Evolutionary conservation across 2,888 invertebrate genomes (phyloP), one percentile per base, ranked within the genome.

Genomic region (Chromoteleia sp.): DNA sequence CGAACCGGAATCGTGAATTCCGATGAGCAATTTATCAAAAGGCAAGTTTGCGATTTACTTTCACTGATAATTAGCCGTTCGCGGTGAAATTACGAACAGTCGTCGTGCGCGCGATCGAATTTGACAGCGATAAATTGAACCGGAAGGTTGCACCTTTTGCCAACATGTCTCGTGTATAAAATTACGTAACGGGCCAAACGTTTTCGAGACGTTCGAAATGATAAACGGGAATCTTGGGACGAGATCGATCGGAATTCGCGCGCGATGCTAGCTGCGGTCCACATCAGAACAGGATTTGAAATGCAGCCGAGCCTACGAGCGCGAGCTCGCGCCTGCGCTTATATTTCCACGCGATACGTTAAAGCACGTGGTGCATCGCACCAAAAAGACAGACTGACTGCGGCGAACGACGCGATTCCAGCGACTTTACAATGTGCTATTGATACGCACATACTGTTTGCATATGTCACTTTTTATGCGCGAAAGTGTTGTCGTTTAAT

Each of bases 281-380:
- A 61, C 67, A 45, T 67, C 59, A 58, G 61, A 61, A 76, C 76
- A 56, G 76, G 75, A 81, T 81, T 81, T 76, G 81, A 81, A 80
- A 81, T 76, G 76, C 75, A 67, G 81, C 41, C 59, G 67, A 76
- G 76, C 73, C 79, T 67, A 59, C 41, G 67, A 19, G 56, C 76
- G 75, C 76, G 80, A 81, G 67, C 71, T 67, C 73, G 76, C 81
- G 81, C 81, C 71, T 71, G 81, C 81, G 81, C 81, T 65, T 59
- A 59, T 61, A 58, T 75, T 70, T 63, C 65, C 80, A 81, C 75
- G 76, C 76, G 79, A 52, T 70, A 70, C 67, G 59, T 67, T 52
- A 76, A 81, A 81, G 81, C 81, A 81, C 81, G 81, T 81, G 81
- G 81, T 81, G 70, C 65, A 65, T 78, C 71, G 71, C 78, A 61